phyloP scores from a whole-genome alignment of 2,113 vertebrate genomes.

The Alethe castanea region DNA sequence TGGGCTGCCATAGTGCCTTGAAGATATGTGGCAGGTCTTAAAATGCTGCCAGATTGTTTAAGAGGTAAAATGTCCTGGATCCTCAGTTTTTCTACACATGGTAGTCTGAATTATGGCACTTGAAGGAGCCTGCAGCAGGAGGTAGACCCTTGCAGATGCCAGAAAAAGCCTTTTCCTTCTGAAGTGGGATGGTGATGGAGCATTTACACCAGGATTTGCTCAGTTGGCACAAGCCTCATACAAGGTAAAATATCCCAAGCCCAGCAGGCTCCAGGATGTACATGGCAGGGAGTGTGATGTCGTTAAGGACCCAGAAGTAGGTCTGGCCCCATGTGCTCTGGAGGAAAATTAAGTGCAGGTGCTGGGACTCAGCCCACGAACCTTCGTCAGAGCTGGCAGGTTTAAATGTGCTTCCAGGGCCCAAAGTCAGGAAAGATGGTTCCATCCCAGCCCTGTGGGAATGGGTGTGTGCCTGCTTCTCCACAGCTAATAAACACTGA shows the following conservation, averaged over 20 bases:
- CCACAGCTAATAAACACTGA: background rate
- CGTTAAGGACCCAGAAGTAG: background rate
- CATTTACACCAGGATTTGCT: background rate
- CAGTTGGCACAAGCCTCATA: background rate
- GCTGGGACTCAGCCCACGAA: background rate
- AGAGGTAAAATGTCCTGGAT: background rate
- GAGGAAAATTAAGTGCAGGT: background rate
- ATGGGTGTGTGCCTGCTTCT: background rate
- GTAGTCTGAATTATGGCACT: background rate
- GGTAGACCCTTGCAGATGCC: background rate
- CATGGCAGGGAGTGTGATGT: rapidly evolving
- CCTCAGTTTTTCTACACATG: background rate
- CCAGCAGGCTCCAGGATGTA: rapidly evolving
- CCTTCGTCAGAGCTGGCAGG: background rate
- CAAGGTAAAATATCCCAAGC: background rate
- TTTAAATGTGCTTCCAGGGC: background rate
- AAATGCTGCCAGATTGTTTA: background rate
- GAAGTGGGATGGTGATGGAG: too few relatives aligned
- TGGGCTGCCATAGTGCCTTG: background rate
- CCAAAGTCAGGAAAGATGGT: background rate
- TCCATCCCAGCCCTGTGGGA: background rate
- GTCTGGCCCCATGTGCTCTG: background rate
- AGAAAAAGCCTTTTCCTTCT: background rate
- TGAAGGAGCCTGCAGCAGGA: rapidly evolving
- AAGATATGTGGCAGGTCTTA: background rate